Percentiles rank a stretch among this genome's conserved stretches.
These are phyloP conservation scores for Pollenia angustigena DNA, from an alignment of 2,888 invertebrate species.

Conservation along the genomic window DNA sequence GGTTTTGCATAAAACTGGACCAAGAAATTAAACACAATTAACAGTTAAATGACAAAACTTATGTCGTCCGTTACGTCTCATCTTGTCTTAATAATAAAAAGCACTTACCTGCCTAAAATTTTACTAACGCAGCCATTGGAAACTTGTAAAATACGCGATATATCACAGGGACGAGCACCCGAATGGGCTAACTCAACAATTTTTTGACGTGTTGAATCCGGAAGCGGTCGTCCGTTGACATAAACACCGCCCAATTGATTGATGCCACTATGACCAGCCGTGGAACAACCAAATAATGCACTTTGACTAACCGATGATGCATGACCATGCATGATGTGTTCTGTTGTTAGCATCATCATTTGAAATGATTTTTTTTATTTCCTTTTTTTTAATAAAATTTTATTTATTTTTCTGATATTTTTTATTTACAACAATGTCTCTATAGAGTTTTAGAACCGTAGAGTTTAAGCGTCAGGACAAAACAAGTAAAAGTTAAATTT, in stretches of 20 bases:
- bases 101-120: conserved; percentile 95
- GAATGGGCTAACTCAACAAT: conserved; percentile 99
- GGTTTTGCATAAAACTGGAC: too few species aligned
- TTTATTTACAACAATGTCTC: not conserved
- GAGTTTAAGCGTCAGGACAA: too few species aligned
- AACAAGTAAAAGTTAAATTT: too few species aligned
- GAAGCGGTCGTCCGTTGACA: conserved; percentile 98
- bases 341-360: conserved; percentile 85
- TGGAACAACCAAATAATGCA: conserved; percentile 93
- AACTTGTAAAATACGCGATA: conserved; percentile 98
- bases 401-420: not conserved
- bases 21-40: too few species aligned
- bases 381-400: not conserved
- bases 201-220: conserved; percentile 98
- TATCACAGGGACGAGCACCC: conserved; percentile 99
- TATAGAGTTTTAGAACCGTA: too few species aligned
- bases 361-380: conserved; percentile 22
- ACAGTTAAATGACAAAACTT: too few species aligned
- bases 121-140: conserved; percentile 99
- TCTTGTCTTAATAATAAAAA: not conserved
- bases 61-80: too few species aligned
- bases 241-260: conserved; percentile 99
- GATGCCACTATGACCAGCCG: conserved; percentile 97
- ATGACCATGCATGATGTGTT: conserved; percentile 89
- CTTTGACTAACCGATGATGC: conserved; percentile 88